Conservation (phyloP, 2,113 vertebrate species). For the Shinisaurus crocodilurus region DNA sequence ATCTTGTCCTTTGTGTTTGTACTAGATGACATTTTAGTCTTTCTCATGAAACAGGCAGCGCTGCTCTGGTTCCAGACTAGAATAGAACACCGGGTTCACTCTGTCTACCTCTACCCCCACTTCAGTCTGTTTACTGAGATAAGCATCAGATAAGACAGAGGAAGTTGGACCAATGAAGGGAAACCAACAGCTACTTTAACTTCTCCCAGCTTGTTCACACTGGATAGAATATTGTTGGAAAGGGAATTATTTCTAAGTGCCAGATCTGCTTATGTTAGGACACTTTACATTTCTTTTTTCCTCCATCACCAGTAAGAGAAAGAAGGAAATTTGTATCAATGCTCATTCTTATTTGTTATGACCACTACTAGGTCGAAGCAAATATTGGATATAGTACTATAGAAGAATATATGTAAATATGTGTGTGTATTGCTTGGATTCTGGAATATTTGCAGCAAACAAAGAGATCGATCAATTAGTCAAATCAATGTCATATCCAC, state of each 20-base stretch:
- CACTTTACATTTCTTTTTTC: constrained; percentile 48
- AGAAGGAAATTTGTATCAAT: constrained; percentile 57
- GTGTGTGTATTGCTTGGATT: constrained; percentile 5
- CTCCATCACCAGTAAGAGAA: constrained; percentile 32
- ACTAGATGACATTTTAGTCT: constrained; percentile 78
- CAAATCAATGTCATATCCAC: constrained; percentile 5
- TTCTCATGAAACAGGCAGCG: constrained; percentile 68
- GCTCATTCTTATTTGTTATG: constrained; percentile 64
- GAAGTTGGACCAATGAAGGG: constrained; percentile 65
- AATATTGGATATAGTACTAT: constrained; percentile 30
- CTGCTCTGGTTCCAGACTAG: constrained; percentile 54
- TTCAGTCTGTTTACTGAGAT: constrained; percentile 72
- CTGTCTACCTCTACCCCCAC: constrained; percentile 44
- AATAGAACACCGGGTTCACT: constrained; percentile 60
- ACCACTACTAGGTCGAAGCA: constrained; percentile 48
- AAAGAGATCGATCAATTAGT: constrained; percentile 42
- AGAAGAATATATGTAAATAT: background rate
- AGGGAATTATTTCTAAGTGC: constrained; percentile 46
- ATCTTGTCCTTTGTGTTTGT: constrained; percentile 80
- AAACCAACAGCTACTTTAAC: constrained; percentile 58
- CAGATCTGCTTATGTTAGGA: constrained; percentile 42
- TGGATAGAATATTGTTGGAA: constrained; percentile 21
- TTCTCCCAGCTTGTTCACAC: background rate
- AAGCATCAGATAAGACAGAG: constrained; percentile 71
- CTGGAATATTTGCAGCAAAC: constrained; percentile 47